These are phyloP conservation scores for Sapajus apella DNA, from an alignment of 2,113 vertebrate species.

Conservation along the genomic window DNA sequence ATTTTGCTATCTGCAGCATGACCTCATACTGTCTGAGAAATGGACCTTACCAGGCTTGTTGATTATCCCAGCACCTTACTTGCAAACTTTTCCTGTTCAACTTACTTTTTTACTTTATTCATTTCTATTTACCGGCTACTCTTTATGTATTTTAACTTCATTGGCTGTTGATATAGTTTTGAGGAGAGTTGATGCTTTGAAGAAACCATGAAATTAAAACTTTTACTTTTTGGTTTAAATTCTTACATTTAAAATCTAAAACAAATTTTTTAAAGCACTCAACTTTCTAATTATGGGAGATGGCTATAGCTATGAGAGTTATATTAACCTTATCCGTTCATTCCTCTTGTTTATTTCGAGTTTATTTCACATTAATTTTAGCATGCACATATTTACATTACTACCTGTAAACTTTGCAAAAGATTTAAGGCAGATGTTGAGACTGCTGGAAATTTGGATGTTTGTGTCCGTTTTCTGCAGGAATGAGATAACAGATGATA, in stretches of 20 bases:
- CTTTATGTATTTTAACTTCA: neutral
- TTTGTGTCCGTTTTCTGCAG: constrained; percentile 35
- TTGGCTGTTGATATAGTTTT: neutral
- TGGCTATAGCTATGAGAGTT: neutral
- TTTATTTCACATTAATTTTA: constrained; percentile 28
- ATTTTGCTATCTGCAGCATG: constrained; percentile 59
- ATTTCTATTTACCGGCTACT: neutral
- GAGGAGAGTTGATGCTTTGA: neutral
- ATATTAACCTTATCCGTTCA: neutral
- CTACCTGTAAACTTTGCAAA: neutral
- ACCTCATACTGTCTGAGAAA: constrained; percentile 58
- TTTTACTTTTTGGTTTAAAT: constrained; percentile 23
- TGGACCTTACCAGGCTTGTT: neutral
- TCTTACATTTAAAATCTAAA: constrained; percentile 34
- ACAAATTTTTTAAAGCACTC: neutral
- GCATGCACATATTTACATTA: neutral
- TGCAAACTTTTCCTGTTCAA: neutral
- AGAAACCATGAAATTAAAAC: neutral
- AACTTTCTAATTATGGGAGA: constrained; percentile 23
- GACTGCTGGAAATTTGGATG: neutral
- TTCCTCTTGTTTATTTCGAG: neutral
- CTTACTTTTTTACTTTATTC: neutral
- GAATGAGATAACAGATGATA: neutral
- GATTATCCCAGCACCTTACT: neutral
- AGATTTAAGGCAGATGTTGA: constrained; percentile 23